Conservation (phyloP, 1,140 invertebrate genomes). For the Agrilus planipennis region DNA sequence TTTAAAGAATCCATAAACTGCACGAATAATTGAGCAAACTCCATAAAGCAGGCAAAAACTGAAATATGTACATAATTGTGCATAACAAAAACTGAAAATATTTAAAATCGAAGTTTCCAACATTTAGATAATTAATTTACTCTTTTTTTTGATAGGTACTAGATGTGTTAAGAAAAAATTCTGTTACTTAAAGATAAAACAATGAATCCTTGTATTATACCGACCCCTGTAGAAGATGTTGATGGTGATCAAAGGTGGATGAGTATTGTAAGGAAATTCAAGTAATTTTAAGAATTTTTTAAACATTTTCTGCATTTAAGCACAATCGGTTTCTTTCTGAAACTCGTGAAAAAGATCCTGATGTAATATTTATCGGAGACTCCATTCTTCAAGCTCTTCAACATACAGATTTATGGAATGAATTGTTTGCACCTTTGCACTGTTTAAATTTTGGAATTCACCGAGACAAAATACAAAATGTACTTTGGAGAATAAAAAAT, state of each 20-base stretch:
- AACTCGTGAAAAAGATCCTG: slow-evolving; percentile 74
- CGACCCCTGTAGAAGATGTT: slow-evolving; percentile 27
- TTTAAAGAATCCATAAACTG: too few relatives aligned
- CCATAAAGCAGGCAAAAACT: too few relatives aligned
- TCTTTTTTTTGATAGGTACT: too few relatives aligned
- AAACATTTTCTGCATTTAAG: slow-evolving; percentile 39
- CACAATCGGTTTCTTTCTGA: slow-evolving; percentile 71
- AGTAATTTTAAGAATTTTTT: not conserved
- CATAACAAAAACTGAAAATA: too few relatives aligned
- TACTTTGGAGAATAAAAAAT: slow-evolving; percentile 79
- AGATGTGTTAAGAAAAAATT: too few relatives aligned
- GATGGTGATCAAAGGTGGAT: slow-evolving; percentile 34
- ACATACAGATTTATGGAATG: slow-evolving; percentile 71
- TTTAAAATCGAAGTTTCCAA: too few relatives aligned
- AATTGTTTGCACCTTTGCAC: slow-evolving; percentile 76
- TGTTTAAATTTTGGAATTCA: slow-evolving; percentile 85
- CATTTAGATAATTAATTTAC: too few relatives aligned
- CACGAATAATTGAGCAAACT: too few relatives aligned
- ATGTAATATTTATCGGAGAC: slow-evolving; percentile 85
- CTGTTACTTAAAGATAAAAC: too few relatives aligned
- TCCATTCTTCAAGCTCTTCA: slow-evolving; percentile 68
- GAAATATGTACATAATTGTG: too few relatives aligned
- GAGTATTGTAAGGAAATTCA: slow-evolving; percentile 28
- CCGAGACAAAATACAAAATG: slow-evolving; percentile 75
- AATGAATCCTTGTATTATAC: slow-evolving; percentile 30